Evolutionary conservation across 2,888 invertebrate species (phyloP).

Genomic region (Cantharis rustica): DNA sequence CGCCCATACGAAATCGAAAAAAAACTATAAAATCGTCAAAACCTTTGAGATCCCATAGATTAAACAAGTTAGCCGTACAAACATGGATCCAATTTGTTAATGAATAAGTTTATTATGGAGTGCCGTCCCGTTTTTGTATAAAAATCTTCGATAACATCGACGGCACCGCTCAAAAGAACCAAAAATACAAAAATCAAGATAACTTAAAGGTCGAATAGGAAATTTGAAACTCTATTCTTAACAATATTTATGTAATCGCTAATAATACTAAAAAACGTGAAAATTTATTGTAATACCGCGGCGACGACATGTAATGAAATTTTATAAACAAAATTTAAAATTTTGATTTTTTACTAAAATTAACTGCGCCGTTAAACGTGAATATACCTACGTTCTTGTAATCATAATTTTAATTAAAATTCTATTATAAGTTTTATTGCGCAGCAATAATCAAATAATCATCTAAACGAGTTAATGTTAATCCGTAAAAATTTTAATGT

Average conservation of each 20-base stretch:
- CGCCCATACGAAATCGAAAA: background rate
- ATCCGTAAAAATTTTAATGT: background rate
- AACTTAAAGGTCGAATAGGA: background rate
- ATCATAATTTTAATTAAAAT: background rate
- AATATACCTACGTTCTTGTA: background rate
- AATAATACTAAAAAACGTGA: background rate
- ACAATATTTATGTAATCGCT: background rate
- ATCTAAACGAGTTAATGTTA: background rate
- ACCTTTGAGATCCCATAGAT: constrained; percentile 41
- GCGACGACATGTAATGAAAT: background rate
- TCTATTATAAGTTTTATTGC: background rate
- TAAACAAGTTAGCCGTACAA: constrained; percentile 40
- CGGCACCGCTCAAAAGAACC: background rate
- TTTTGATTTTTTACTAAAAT: background rate
- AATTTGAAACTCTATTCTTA: background rate
- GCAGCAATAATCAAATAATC: background rate
- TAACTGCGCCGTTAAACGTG: background rate
- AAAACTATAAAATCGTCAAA: background rate
- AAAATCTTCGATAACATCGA: constrained; percentile 4
- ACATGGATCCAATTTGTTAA: constrained; percentile 52
- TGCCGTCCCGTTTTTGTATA: background rate
- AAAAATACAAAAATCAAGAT: background rate
- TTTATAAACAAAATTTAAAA: background rate
- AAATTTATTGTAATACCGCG: background rate
- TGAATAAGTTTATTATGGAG: constrained; percentile 34